These are phyloP conservation scores for Drosophila pachea DNA, from an alignment of 1,140 invertebrate genomes.

Conservation along the genomic window DNA sequence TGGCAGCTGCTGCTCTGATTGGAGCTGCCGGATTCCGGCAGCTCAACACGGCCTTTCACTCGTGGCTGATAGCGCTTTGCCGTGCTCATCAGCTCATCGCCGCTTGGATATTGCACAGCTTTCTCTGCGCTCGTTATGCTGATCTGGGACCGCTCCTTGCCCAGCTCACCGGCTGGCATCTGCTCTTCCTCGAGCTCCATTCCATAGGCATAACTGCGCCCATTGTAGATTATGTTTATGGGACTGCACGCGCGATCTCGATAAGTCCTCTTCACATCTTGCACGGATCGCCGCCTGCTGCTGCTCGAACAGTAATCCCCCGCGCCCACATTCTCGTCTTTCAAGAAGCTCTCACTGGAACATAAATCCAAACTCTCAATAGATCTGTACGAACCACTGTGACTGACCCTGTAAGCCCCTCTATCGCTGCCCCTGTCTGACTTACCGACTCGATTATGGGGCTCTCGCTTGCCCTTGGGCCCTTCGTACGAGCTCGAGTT, in stretches of 20 bases:
- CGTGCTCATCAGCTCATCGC: constrained; percentile 35
- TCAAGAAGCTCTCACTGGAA: too few relatives aligned
- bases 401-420: too few relatives aligned
- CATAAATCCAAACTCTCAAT: too few relatives aligned
- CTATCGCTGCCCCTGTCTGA: too few relatives aligned
- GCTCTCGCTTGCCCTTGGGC: too few relatives aligned
- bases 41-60: constrained; percentile 1
- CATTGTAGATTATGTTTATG: constrained; percentile 36
- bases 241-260: constrained; percentile 61
- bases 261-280: constrained; percentile 33
- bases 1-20: constrained; percentile 8
- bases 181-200: neutral
- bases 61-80: too few relatives aligned
- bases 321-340: too few relatives aligned
- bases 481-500: too few relatives aligned
- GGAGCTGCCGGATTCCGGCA: constrained; percentile 2
- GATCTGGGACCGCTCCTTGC: constrained; percentile 7
- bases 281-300: constrained; percentile 16
- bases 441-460: too few relatives aligned
- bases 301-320: neutral
- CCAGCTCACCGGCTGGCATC: constrained; percentile 4
- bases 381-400: too few relatives aligned
- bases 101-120: constrained; percentile 57
- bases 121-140: constrained; percentile 27
- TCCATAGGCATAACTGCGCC: neutral